Base-by-base conservation (phyloP, 2,113 vertebrate genomes). In the Galbula dea region DNA sequence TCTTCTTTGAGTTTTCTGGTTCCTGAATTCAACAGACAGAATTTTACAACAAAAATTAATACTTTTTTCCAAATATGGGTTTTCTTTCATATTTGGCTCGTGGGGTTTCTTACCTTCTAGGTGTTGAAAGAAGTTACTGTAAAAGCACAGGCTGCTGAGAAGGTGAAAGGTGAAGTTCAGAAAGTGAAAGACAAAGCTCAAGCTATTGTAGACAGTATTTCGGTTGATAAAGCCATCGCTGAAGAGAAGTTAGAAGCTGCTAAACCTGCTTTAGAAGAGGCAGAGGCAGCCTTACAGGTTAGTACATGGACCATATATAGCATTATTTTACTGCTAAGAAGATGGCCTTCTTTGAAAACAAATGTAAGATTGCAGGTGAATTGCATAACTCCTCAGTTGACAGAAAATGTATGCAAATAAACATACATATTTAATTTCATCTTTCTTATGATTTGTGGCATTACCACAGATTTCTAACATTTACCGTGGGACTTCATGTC, bases 101-200 rank as follows among this genome's bases (percentile, higher is more conserved):
- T 49, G 58, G 26, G 2, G 66, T 92, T 90, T 83, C 24, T 88
- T 5, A 32, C 34, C 30, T 86, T 86, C 29, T 97, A 99, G 99
- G 99, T 99, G 43, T 94, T 99, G 84, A 99, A 99, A 95, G 99
- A 99, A 95, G 99, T 99, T 72, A 99, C 98, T 2, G 97, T 99
- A 54, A 99, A 99, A 97, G 99, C 99, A 5, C 98, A 99, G 91
- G 99, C 99, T 62, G 98, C 99, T 7, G 99, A 99, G 91, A 98
- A 97, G 34, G 98, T 99, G 78, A 99, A 99, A 79, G 97, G 98
- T 20, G 99, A 99, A 93, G 98, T 99, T 7, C 99, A 99, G 95
- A 99, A 99, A 93, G 99, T 99, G 71, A 99, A 99, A 95, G 99
- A 99, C 95, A 99, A 99, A 95, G 99, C 99, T 24, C 98, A 99